Conservation (phyloP, 2,888 invertebrate species). For the Tribolium freemani region DNA sequence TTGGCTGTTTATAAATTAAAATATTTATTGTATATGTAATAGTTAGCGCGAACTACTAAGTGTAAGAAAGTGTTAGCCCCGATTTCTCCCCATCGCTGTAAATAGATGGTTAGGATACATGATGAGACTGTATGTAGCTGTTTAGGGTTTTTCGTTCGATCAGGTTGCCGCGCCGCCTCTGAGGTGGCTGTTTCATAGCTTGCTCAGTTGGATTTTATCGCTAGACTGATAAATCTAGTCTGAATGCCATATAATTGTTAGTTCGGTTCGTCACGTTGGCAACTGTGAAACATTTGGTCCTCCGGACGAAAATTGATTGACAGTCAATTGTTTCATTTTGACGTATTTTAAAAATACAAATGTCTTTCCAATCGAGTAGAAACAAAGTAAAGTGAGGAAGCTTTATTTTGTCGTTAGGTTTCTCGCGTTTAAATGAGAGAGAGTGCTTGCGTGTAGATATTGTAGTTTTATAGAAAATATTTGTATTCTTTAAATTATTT, state of each 20-base stretch:
- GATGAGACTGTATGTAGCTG: conserved; percentile 58
- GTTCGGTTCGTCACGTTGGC: conserved; percentile 2
- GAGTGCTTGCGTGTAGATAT: conserved; percentile 58
- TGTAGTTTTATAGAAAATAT: conserved; percentile 52
- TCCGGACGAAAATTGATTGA: conserved; percentile 34
- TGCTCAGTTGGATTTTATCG: background rate
- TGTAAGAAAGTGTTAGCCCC: conserved; percentile 43
- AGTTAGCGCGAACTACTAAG: conserved; percentile 43
- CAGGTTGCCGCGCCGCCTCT: conserved; percentile 43
- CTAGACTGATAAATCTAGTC: conserved; percentile 38
- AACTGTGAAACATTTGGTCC: conserved; percentile 32
- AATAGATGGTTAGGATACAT: conserved; percentile 54
- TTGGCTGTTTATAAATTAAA: conserved; percentile 52
- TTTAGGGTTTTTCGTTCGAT: conserved; percentile 36
- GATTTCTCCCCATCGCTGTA: conserved; percentile 25
- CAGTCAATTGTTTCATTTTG: conserved; percentile 34
- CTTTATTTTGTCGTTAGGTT: conserved; percentile 31
- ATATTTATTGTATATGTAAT: conserved; percentile 50
- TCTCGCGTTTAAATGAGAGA: conserved; percentile 14
- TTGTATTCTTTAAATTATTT: conserved; percentile 66
- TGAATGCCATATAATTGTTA: conserved; percentile 39
- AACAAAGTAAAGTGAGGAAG: conserved; percentile 35
- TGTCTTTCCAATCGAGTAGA: conserved; percentile 53
- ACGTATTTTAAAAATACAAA: conserved; percentile 54
- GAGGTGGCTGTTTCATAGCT: conserved; percentile 38